phyloP scores from a whole-genome alignment of 92 coral and sea anemone species.

The Metridium senile region DNA sequence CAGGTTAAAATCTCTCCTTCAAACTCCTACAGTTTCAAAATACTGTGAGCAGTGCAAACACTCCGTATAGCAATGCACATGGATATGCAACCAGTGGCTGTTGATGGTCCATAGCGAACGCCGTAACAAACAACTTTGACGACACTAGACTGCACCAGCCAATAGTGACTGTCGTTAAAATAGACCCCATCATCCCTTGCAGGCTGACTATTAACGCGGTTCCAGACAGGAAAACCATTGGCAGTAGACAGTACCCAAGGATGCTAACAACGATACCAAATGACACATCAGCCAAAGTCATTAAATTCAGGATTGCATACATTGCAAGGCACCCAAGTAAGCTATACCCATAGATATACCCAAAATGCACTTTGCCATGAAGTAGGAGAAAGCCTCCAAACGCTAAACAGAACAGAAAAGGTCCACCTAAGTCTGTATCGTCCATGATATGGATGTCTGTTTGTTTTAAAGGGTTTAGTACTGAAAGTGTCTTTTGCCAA shows the following conservation, averaged over 20 bases:
- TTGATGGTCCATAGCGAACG: slow-evolving; percentile 94
- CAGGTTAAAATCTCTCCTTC: background rate
- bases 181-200: slow-evolving; percentile 81
- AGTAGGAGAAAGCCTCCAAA: slow-evolving; percentile 91
- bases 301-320: slow-evolving; percentile 91
- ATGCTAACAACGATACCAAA: slow-evolving; percentile 86
- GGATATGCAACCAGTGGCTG: slow-evolving; percentile 97
- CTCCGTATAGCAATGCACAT: slow-evolving; percentile 94
- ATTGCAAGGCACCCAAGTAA: slow-evolving; percentile 81
- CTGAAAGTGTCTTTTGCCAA: slow-evolving; percentile 94
- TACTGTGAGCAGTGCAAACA: slow-evolving; percentile 91
- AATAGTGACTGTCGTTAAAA: slow-evolving; percentile 74
- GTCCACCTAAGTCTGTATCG: slow-evolving; percentile 98
- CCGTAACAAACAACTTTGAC: slow-evolving; percentile 92
- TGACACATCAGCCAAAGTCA: slow-evolving; percentile 97
- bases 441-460: slow-evolving; percentile 94
- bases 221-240: slow-evolving; percentile 91
- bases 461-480: slow-evolving; percentile 87
- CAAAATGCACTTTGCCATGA: slow-evolving; percentile 95
- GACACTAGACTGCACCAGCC: slow-evolving; percentile 99
- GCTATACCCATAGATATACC: slow-evolving; percentile 94
- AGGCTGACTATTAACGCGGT: slow-evolving; percentile 71
- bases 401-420: slow-evolving; percentile 90
- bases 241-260: slow-evolving; percentile 92
- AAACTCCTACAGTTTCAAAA: too few relatives aligned